Conservation (phyloP, 2,113 vertebrate genomes). For the Irena cyanogastra region DNA sequence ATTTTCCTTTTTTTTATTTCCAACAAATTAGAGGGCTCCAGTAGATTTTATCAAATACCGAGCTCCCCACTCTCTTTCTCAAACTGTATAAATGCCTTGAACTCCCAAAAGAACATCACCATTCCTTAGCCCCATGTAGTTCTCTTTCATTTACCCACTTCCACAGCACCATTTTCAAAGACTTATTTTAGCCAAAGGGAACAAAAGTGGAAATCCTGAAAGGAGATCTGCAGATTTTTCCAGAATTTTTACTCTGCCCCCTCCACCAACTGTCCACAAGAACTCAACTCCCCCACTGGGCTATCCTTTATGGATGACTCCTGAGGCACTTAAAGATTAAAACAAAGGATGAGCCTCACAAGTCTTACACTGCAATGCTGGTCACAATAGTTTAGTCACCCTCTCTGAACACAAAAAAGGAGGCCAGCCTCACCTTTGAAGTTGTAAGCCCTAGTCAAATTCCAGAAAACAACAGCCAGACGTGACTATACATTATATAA, state of each 20-base stretch:
- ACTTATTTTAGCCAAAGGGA: conserved; percentile 65
- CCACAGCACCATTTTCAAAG: conserved; percentile 68
- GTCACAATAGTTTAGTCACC: conserved; percentile 28
- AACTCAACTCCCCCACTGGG: conserved; percentile 6
- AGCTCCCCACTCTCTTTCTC: conserved; percentile 51
- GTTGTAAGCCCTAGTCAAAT: conserved; percentile 13
- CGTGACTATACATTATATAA: neutral
- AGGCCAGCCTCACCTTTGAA: conserved; percentile 4
- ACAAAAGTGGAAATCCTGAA: conserved; percentile 69
- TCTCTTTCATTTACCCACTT: conserved; percentile 70
- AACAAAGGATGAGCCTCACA: conserved; percentile 35
- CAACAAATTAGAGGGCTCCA: conserved; percentile 66
- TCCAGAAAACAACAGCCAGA: conserved; percentile 34
- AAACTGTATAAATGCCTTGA: conserved; percentile 65
- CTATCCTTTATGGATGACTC: conserved; percentile 58
- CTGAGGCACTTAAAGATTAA: conserved; percentile 57
- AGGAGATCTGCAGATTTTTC: conserved; percentile 59
- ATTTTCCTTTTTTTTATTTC: conserved; percentile 43
- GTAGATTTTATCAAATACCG: conserved; percentile 61
- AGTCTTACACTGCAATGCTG: neutral
- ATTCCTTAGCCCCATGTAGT: conserved; percentile 60
- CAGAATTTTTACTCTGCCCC: conserved; percentile 50
- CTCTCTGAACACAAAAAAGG: conserved; percentile 15
- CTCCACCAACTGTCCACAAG: conserved; percentile 60
- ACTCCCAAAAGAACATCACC: conserved; percentile 62